Evolutionary conservation across 2,888 invertebrate genomes (phyloP).

Genomic region (Stictocephala bisonia): DNA sequence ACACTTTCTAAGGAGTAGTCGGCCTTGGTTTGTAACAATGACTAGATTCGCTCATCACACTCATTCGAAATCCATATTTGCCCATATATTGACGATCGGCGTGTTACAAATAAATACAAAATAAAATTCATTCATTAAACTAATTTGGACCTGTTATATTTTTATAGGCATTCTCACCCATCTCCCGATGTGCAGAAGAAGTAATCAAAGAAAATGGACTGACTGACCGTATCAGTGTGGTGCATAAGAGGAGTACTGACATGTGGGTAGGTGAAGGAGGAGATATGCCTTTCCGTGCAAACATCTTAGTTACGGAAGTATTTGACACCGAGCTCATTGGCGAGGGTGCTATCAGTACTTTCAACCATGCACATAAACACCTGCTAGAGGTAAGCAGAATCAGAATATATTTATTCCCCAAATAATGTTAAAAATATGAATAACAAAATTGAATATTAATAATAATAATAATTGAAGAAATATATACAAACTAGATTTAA

Average conservation of each 20-base stretch:
- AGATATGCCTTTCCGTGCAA: conserved; percentile 82
- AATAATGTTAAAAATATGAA: too few relatives aligned
- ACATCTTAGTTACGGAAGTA: conserved; percentile 95
- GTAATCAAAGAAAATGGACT: conserved; percentile 85
- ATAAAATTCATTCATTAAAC: too few relatives aligned
- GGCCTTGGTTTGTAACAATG: too few relatives aligned
- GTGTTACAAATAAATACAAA: too few relatives aligned
- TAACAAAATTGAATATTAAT: too few relatives aligned
- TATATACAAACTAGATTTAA: too few relatives aligned
- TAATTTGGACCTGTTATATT: background rate
- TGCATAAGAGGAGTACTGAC: conserved; percentile 90
- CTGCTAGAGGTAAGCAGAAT: conserved; percentile 74
- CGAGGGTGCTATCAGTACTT: conserved; percentile 94
- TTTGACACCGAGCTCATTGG: conserved; percentile 98
- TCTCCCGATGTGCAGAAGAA: conserved; percentile 89
- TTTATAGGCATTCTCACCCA: conserved; percentile 85
- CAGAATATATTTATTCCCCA: conserved; percentile 1
- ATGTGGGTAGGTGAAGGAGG: conserved; percentile 78
- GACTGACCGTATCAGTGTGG: conserved; percentile 78
- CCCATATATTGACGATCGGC: too few relatives aligned
- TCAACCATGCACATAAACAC: conserved; percentile 85
- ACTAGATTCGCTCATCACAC: too few relatives aligned
- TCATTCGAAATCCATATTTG: too few relatives aligned
- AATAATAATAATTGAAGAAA: too few relatives aligned
- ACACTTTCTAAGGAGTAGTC: too few relatives aligned